A percentile compares a stretch with the other conserved stretches of the same genome.
Conservation (phyloP, 2,888 invertebrate species). For the Pristionchus entomophagus region DNA sequence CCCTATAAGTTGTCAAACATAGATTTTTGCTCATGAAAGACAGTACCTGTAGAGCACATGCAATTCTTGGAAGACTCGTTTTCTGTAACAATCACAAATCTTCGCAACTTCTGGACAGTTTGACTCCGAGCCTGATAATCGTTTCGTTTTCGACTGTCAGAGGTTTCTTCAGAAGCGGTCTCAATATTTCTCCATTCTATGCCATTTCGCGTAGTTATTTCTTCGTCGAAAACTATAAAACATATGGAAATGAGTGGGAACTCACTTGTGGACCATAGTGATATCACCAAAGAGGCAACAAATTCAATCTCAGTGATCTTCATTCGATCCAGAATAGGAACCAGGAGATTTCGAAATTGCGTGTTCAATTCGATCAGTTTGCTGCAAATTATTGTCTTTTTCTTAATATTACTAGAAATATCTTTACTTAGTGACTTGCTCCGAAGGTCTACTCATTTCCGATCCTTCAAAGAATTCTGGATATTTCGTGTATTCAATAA, state of each 20-base stretch:
- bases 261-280: background rate
- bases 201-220: background rate
- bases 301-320: conserved; percentile 9
- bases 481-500: background rate
- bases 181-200: too few species aligned
- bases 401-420: background rate
- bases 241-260: background rate
- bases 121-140: background rate
- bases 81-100: background rate
- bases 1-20: conserved; percentile 23
- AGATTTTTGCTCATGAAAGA: background rate
- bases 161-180: too few species aligned
- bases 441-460: background rate
- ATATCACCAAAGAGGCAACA: background rate
- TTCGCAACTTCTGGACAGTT: background rate
- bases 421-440: background rate
- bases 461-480: background rate
- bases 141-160: too few species aligned
- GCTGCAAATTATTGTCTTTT: background rate
- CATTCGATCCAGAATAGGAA: conserved; percentile 30
- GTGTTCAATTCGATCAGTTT: background rate
- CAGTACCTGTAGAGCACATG: conserved; percentile 41
- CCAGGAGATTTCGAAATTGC: background rate
- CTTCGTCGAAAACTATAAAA: background rate
- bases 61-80: background rate